Evolutionary conservation across 2,888 invertebrate species (phyloP).

Genomic region (Epistrophella euchroma): DNA sequence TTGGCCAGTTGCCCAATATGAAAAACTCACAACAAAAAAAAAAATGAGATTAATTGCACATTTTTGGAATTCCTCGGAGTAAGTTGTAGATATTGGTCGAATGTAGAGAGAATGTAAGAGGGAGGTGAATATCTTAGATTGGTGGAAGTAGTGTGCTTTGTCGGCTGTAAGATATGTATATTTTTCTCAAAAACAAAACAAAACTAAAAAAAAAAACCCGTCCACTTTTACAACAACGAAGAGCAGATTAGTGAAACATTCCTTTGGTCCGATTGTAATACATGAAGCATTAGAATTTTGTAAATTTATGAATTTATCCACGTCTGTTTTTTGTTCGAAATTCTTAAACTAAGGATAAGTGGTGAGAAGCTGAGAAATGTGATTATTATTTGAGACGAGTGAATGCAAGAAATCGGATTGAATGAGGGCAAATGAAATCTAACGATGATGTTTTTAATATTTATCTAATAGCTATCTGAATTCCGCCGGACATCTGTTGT

Average conservation of each 20-base stretch:
- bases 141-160: conserved; percentile 42
- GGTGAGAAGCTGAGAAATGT: background rate
- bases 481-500: too few species aligned
- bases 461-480: too few species aligned
- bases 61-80: conserved; percentile 77
- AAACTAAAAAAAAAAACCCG: conserved; percentile 5
- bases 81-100: conserved; percentile 41
- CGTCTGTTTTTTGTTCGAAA: conserved; percentile 6
- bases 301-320: conserved; percentile 43
- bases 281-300: conserved; percentile 33
- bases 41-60: conserved; percentile 78
- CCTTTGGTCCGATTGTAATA: conserved; percentile 42
- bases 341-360: conserved; percentile 7
- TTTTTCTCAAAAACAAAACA: background rate
- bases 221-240: conserved; percentile 41
- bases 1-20: conserved; percentile 61
- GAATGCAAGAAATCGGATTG: too few species aligned
- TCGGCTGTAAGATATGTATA: conserved; percentile 47
- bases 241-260: conserved; percentile 58
- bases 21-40: conserved; percentile 38
- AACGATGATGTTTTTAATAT: too few species aligned
- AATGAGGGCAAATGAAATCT: too few species aligned
- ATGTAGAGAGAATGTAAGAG: conserved; percentile 9
- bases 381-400: background rate
- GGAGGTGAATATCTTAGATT: background rate